Evolutionary conservation across 2,888 invertebrate species (phyloP), one percentile per base, ranked within the genome.

Genomic region (Chalcosyrphus nemorum): DNA sequence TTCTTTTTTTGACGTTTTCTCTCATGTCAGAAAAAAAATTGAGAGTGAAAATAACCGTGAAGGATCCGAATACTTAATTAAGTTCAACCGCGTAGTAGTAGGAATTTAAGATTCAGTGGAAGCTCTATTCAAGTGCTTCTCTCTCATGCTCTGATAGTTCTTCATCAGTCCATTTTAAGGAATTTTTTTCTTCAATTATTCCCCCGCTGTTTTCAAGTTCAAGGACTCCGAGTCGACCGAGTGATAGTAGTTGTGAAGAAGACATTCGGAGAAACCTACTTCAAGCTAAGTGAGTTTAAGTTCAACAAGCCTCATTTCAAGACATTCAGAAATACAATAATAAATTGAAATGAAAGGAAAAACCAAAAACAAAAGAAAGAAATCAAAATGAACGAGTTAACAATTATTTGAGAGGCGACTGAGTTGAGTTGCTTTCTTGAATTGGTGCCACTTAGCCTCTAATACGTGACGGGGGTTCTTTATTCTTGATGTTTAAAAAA

Each of bases 381-480:
- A 65, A 65, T 21, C 27, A 21, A 66, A 63, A 63, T 52, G 61
- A 65, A 74, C 63, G 45, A 54, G 74, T 43, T 71, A 57, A 35
- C 15, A 35, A 45, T 19, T 47, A 45, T 45, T 9, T n/a, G 13
- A 27, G 35, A 57, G 43, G 15, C 21, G 54, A 45, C 15, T 29
- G 75, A 70, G 24, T 24, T 32, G 57, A 65, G 35, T 41, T n/a
- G 75, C 47, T 21, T 68, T 45, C 57, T 50, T 29, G 57, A 81
- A 81, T 81, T 63, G 47, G 61, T 82, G 66, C 77, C 78, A 82
- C 81, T 82, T 82, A 61, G 71, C 77, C 52, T 59, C 45, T 72
- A 78, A 59, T 82, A 82, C 81, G 81, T 82, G 81, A 72, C 78
- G 72, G 7, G 78, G 54, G 65, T 82, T 78, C 57, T 77, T 71